These are phyloP conservation scores for Noctilio leporinus DNA, from an alignment of 2,113 vertebrate species.

Conservation along the genomic window DNA sequence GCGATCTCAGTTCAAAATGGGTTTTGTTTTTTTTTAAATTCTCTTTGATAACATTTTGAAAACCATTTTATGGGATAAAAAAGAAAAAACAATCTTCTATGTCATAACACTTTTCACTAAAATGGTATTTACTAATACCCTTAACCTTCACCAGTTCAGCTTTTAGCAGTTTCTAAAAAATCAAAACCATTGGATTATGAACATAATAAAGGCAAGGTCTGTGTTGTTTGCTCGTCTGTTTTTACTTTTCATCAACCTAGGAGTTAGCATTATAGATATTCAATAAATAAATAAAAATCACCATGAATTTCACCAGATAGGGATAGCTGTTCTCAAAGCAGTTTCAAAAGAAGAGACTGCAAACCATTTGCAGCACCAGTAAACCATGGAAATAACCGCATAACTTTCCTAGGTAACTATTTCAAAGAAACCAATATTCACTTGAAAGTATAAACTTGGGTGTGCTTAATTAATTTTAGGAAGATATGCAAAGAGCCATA, in stretches of 20 bases:
- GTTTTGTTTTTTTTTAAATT: neutral
- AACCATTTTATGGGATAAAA: neutral
- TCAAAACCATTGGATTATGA: neutral
- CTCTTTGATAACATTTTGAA: neutral
- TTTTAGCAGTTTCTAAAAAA: conserved; percentile 20
- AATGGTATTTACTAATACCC: neutral
- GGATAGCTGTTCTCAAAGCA: neutral
- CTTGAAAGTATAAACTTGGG: neutral
- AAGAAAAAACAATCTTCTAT: neutral
- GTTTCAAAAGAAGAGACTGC: neutral
- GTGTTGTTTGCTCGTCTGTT: neutral
- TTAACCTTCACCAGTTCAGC: neutral
- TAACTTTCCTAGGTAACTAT: neutral
- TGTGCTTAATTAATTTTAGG: neutral
- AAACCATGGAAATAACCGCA: neutral
- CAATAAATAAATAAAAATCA: conserved; percentile 7
- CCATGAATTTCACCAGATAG: neutral
- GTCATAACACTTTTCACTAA: neutral
- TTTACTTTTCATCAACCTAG: neutral
- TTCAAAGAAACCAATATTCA: neutral
- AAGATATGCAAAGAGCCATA: neutral
- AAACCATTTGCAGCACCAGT: neutral
- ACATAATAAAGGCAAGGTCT: neutral
- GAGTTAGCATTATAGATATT: neutral
- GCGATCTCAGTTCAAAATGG: neutral